Conservation (phyloP, 2,888 invertebrate species). For the Drosophila paucipuncta region DNA sequence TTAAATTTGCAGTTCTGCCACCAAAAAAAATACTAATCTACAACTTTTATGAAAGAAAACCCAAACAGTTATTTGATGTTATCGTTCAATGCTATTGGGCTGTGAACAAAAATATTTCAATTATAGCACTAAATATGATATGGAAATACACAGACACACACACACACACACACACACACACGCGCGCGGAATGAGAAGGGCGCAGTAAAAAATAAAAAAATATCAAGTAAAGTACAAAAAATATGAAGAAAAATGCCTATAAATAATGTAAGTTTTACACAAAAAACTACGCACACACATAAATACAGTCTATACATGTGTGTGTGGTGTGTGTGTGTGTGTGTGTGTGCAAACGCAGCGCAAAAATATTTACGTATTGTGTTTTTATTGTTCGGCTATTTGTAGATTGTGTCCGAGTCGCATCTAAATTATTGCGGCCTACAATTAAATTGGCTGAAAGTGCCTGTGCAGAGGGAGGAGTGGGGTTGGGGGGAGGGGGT, state of each 20-base stretch:
- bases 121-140: slow-evolving; percentile 65
- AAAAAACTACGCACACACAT: slow-evolving; percentile 31
- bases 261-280: slow-evolving; percentile 31
- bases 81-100: slow-evolving; percentile 8
- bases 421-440: slow-evolving; percentile 69
- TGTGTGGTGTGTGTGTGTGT: not conserved
- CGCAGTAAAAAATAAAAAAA: slow-evolving; percentile 41
- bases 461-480: slow-evolving; percentile 37
- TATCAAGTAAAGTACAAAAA: slow-evolving; percentile 34
- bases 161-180: not conserved
- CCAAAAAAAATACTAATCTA: not conserved
- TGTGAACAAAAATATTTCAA: slow-evolving; percentile 34
- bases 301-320: not conserved
- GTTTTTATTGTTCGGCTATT: slow-evolving; percentile 37
- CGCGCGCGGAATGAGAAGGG: slow-evolving; percentile 31
- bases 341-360: slow-evolving; percentile 43
- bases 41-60: not conserved
- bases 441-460: slow-evolving; percentile 78
- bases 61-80: not conserved
- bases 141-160: slow-evolving; percentile 5
- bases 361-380: slow-evolving; percentile 46
- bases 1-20: not conserved
- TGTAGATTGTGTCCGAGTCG: slow-evolving; percentile 65
- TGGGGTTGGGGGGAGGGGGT: not conserved
- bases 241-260: slow-evolving; percentile 17